Evolutionary conservation across 2,888 invertebrate genomes (phyloP), one percentile per base, ranked within the genome.

Genomic region (Torymus tubicola): DNA sequence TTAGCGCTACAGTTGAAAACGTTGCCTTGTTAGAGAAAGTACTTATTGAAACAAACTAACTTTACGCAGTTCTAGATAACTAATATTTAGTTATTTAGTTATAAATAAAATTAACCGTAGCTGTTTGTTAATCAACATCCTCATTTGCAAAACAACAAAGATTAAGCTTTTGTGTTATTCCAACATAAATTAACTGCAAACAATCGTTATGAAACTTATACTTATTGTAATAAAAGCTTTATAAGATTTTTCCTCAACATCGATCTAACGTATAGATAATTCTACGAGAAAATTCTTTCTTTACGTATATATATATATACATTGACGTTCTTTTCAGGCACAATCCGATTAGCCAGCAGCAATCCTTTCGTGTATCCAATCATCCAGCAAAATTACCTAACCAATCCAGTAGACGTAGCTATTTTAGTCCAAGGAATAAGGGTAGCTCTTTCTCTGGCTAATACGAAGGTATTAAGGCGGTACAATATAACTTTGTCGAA

Each of bases 371-470:
- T 93, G 10, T 92, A 94, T 57, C 97, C 97, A 0, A 83, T 94
- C n/a, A 94, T 97, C 90, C 93, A 94, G 84, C 95, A 95, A 0
- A 96, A 96, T 89, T 97, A 97, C 90, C 92, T 96, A 86, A 91
- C 91, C 3, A 93, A 95, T 60, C 93, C 94, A 0, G 92, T 94
- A 84, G 96, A 97, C 86, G 87, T 93, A 1, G 91, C 93, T 0
- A 92, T 93, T 2, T 87, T 95, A 11, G 92, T 94, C 0, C 94
- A 94, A 69, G 95, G 94, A 0, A 92, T 94, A 10, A 92, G 92
- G 82, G 92, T 93, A 8, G 93, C 93, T 5, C 92, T 94, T 81
- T 91, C 90, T 18, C 90, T 95, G 5, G 93, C 92, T 42, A 93
- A 93, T 83, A 92, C 93, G 50, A 92, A 92, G 21, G 92, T 93